phyloP scores from a whole-genome alignment of 2,797 vertebrate genomes.

The Psittacula derbiana region DNA sequence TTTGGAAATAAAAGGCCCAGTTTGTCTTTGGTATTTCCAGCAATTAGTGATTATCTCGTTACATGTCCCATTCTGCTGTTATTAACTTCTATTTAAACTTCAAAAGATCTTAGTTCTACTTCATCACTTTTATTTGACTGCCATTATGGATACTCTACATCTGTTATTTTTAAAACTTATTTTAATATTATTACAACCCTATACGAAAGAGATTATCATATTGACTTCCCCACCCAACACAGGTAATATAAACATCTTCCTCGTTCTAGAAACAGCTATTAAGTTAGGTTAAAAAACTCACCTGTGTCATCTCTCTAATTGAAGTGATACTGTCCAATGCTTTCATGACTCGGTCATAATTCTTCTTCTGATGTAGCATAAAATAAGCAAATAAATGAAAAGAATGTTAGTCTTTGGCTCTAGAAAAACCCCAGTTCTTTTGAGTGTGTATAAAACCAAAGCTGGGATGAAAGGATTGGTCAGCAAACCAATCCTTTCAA shows the following conservation, averaged over 20 bases:
- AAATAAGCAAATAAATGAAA: neutral
- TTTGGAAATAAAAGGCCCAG: neutral
- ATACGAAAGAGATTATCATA: neutral
- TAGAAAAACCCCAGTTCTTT: neutral
- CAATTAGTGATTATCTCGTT: neutral
- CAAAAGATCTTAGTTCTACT: neutral
- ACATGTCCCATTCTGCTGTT: neutral
- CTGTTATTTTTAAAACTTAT: neutral
- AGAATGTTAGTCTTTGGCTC: neutral
- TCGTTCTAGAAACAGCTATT: neutral
- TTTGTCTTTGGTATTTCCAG: neutral
- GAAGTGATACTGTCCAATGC: constrained; percentile 90
- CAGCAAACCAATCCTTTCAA: neutral
- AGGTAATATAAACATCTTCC: neutral
- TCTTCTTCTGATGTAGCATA: constrained; percentile 82
- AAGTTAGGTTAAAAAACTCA: constrained; percentile 48
- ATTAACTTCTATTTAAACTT: neutral
- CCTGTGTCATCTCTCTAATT: constrained; percentile 91
- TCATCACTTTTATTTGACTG: neutral
- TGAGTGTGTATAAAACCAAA: neutral
- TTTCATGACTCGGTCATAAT: constrained; percentile 89
- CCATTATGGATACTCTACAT: neutral
- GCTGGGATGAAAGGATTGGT: neutral
- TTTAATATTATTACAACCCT: neutral
- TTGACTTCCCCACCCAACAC: neutral